phyloP scores from a whole-genome alignment of 2,113 vertebrate genomes.

The Rhizomys pruinosus region DNA sequence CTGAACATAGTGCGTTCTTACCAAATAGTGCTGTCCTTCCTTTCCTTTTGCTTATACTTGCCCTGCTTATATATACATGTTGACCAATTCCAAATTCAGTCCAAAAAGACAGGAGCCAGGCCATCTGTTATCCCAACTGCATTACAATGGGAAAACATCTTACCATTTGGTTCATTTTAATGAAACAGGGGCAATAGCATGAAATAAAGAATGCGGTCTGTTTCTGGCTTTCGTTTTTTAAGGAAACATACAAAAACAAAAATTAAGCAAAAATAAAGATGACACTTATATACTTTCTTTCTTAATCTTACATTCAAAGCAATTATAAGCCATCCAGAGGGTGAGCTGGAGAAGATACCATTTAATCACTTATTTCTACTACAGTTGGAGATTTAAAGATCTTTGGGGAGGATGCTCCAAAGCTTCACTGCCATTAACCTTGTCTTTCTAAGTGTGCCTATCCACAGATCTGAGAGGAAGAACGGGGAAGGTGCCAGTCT shows the following conservation, averaged over 20 bases:
- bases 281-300: constrained; percentile 37
- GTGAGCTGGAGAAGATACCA: constrained; percentile 59
- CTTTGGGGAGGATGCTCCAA: constrained; percentile 66
- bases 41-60: not conserved
- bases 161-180: not conserved
- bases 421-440: constrained; percentile 62
- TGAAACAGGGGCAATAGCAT: not conserved
- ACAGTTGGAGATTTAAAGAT: constrained; percentile 58
- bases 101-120: not conserved
- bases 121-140: not conserved
- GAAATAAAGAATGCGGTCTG: not conserved
- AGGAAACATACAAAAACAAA: constrained; percentile 29
- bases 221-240: no score
- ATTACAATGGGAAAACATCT: not conserved
- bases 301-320: constrained; percentile 44
- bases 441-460: constrained; percentile 20
- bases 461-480: constrained; percentile 3
- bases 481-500: not conserved
- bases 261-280: not conserved
- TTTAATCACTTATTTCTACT: constrained; percentile 66
- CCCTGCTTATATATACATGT: not conserved
- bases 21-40: not conserved
- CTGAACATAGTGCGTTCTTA: not conserved
- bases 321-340: constrained; percentile 65
- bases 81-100: not conserved